A percentile compares a stretch with the other conserved stretches of the same genome.
Evolutionary conservation across 2,797 vertebrate species (phyloP).

Genomic region (Pseudochromis fuscus): DNA sequence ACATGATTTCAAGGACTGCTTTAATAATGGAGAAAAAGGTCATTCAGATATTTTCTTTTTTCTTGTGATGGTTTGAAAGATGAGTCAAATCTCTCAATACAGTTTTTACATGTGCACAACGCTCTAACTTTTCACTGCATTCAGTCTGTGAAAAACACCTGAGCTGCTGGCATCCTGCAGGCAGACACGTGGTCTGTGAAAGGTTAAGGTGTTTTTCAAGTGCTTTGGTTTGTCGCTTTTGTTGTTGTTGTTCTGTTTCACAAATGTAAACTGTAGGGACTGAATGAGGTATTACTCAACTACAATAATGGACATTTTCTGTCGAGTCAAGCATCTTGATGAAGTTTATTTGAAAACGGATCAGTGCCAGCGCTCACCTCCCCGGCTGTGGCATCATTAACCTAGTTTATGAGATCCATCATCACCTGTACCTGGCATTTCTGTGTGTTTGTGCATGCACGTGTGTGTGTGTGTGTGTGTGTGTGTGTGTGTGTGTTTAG

Average conservation of each 20-base stretch:
- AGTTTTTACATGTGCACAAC: too few relatives aligned
- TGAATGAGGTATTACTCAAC: slow-evolving; percentile 7
- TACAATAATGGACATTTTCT: slow-evolving; percentile 24
- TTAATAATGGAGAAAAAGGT: too few relatives aligned
- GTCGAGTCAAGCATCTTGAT: slow-evolving; percentile 1
- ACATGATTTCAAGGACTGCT: not conserved
- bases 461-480: not conserved
- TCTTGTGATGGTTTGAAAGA: too few relatives aligned
- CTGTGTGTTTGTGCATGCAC: too few relatives aligned
- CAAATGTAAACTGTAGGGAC: not conserved
- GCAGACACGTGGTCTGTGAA: not conserved
- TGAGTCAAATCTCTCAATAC: too few relatives aligned
- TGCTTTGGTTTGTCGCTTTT: not conserved
- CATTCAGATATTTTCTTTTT: too few relatives aligned
- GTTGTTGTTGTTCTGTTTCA: too few relatives aligned
- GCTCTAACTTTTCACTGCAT: too few relatives aligned
- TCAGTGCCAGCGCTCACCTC: slow-evolving; percentile 52
- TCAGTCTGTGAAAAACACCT: too few relatives aligned
- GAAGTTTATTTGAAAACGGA: slow-evolving; percentile 37
- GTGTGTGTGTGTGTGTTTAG: not conserved
- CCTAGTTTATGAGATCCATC: slow-evolving; percentile 47
- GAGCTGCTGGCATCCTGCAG: not conserved
- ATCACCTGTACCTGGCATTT: slow-evolving; percentile 43
- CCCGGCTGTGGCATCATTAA: slow-evolving; percentile 52
- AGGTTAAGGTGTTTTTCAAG: not conserved